Conservation (phyloP, 2,797 vertebrate genomes). For the Sparus aurata region DNA sequence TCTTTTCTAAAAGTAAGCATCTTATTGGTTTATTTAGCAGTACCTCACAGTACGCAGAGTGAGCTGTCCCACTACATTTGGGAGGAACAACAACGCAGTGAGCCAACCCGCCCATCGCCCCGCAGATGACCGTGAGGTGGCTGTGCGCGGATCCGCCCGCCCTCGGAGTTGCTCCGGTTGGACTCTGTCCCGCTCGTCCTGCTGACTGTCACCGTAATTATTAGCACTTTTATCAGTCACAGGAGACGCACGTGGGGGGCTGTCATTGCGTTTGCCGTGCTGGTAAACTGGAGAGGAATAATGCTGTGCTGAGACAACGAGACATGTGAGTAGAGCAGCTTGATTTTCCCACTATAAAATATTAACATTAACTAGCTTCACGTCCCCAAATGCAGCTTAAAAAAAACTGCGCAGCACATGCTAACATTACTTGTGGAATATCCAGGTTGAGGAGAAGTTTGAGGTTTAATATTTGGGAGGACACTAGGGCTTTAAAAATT, state of each 20-base stretch:
- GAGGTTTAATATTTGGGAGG: too few species aligned
- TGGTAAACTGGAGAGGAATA: slow-evolving; percentile 9
- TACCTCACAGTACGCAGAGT: not conserved
- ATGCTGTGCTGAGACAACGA: slow-evolving; percentile 22
- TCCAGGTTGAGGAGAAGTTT: too few species aligned
- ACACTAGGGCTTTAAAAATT: not conserved
- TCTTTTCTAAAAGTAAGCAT: not conserved
- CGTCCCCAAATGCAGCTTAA: not conserved
- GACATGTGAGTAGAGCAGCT: slow-evolving; percentile 63
- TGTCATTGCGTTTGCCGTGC: not conserved
- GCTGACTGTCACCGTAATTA: not conserved
- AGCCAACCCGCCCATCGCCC: not conserved
- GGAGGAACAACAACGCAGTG: not conserved
- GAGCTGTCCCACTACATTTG: not conserved
- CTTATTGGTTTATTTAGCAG: not conserved
- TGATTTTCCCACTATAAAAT: not conserved
- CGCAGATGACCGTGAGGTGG: slow-evolving; percentile 13
- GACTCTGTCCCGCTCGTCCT: not conserved
- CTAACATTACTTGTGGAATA: too few species aligned
- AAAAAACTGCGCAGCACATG: too few species aligned
- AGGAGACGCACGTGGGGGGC: not conserved
- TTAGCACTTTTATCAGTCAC: not conserved
- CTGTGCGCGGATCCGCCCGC: slow-evolving; percentile 41
- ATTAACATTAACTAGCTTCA: not conserved
- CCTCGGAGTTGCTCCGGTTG: not conserved